Evolutionary conservation across 1,140 invertebrate genomes (phyloP).

Genomic region (Heliothis virescens): DNA sequence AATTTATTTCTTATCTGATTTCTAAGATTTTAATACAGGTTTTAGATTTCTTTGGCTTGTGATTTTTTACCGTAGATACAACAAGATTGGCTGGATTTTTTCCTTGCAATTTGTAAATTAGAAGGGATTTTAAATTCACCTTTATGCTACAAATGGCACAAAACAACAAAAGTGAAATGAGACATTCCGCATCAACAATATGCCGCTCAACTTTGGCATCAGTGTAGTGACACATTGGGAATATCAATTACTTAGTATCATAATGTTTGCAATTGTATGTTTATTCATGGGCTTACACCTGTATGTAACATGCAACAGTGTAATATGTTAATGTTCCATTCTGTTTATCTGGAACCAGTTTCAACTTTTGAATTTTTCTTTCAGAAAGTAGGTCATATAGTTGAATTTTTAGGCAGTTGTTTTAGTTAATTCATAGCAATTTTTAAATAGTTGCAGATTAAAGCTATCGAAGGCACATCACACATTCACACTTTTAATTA

Average conservation of each 20-base stretch:
- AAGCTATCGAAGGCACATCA: no score
- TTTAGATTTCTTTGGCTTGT: background rate
- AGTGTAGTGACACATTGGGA: background rate
- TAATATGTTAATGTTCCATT: slow-evolving; percentile 15
- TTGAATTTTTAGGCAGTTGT: no score
- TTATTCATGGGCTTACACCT: slow-evolving; percentile 42
- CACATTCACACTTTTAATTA: background rate
- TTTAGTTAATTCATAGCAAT: no score
- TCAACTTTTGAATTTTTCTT: background rate
- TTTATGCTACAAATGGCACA: no score
- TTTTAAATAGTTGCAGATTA: no score
- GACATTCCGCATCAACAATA: background rate
- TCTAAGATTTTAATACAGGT: slow-evolving; percentile 3
- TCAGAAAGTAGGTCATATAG: background rate
- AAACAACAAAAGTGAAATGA: slow-evolving; percentile 28
- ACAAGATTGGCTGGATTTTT: no score
- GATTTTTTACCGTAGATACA: background rate
- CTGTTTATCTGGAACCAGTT: background rate
- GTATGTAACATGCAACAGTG: background rate
- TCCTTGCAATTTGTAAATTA: no score
- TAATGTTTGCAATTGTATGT: slow-evolving; percentile 39
- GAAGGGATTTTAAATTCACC: no score
- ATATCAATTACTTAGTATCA: slow-evolving; percentile 39
- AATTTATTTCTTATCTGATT: slow-evolving; percentile 17
- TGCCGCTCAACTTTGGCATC: slow-evolving; percentile 6